Base-by-base conservation (phyloP, 2,113 vertebrate species). In the Galemys pyrenaicus region DNA sequence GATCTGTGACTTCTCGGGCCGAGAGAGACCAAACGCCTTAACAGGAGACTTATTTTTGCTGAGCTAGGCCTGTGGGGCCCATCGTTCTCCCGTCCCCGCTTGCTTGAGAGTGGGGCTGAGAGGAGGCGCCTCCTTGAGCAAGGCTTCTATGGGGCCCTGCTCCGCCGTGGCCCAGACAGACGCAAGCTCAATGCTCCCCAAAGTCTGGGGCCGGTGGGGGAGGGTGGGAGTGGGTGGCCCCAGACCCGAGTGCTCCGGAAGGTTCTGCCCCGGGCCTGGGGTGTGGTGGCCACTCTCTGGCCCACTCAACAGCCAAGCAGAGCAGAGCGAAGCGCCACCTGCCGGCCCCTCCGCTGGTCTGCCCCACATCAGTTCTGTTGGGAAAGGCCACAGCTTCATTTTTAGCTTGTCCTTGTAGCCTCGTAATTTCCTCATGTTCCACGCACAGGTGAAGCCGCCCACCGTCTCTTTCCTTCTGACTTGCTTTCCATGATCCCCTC, bases 81-180 rank as follows among this genome's bases (percentile, higher is more conserved):
- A 0, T 26, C 56, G 51, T 22, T 28, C 22, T 62, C 37, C 35
- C 30, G 9, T n/a, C 13, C 19, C 15, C 7, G 10, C 26, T 15
- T 73, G 17, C 28, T 28, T 44, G 10, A 28, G 10, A 12, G n/a
- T 0, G 0, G 32, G 24, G 20, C 62, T 54, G 39, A 44, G 56
- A 6, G 49, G 37, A 22, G 44, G 41, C 0, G n/a, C 8, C 26
- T n/a, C 16, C 4, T 0, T 16, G 65, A 87, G 37, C 30, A 4
- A 26, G n/a, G n/a, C 30, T 5, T n/a, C 74, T 6, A 6, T 24
- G 20, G 39, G n/a, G n/a, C 12, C 37, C 16, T 8, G 46, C 46
- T 49, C 46, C 46, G 12, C 10, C 10, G 46, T 24, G 49, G 68
- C 22, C 15, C 19, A 58, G 60, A 64, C 17, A 44, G 22, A 20